Conservation (phyloP, 2,888 invertebrate genomes). For the Geophilus truncorum region DNA sequence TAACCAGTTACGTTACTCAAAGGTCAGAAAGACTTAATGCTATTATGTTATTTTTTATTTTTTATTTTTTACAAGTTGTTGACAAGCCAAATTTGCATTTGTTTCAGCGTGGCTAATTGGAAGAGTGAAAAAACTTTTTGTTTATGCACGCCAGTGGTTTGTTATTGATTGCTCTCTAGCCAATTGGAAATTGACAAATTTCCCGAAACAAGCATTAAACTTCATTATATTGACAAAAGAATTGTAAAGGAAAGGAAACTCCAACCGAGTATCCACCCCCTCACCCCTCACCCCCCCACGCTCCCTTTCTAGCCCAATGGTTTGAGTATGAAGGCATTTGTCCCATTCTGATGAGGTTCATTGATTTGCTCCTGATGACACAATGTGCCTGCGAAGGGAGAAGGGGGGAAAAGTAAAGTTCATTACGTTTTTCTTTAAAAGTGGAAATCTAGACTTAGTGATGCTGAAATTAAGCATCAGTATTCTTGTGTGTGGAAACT, state of each 20-base stretch:
- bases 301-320: slow-evolving; percentile 6
- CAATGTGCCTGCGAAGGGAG: not conserved
- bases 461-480: slow-evolving; percentile 22
- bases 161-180: not conserved
- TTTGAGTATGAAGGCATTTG: slow-evolving; percentile 3
- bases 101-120: no score
- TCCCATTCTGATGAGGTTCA: slow-evolving; percentile 24
- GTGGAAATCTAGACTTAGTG: slow-evolving; percentile 1
- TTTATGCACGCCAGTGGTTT: not conserved
- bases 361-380: slow-evolving; percentile 21
- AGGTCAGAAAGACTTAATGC: no score
- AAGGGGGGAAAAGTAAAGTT: not conserved
- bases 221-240: slow-evolving; percentile 3
- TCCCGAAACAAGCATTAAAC: slow-evolving; percentile 6
- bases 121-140: no score
- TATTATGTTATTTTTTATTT: no score
- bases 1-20: no score
- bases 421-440: slow-evolving; percentile 14
- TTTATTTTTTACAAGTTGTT: no score
- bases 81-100: not conserved
- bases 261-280: not conserved
- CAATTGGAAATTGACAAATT: slow-evolving; percentile 24
- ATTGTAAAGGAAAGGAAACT: slow-evolving; percentile 7
- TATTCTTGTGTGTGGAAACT: slow-evolving; percentile 27
- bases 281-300: not conserved